A percentile compares a stretch with the other conserved stretches of the same genome.
These are phyloP conservation scores for Corapipo altera DNA, from an alignment of 2,113 vertebrate genomes.

Conservation along the genomic window DNA sequence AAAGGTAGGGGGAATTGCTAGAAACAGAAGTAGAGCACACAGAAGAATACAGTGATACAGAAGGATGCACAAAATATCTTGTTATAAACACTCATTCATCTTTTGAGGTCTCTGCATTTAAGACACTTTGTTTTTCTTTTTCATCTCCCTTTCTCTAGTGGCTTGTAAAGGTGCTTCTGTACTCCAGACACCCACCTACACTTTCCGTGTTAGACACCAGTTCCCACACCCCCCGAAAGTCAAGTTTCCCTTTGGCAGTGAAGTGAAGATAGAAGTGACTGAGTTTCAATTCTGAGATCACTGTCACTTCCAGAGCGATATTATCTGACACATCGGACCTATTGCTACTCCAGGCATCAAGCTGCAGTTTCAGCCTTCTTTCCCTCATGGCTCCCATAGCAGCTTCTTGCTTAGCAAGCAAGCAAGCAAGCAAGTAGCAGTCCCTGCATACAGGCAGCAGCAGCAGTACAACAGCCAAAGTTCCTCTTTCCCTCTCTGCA, in stretches of 20 bases:
- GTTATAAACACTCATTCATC: not conserved
- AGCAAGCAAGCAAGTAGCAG: not conserved
- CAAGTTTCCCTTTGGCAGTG: not conserved
- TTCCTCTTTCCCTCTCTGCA: not conserved
- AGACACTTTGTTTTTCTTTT: not conserved
- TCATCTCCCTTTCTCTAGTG: not conserved
- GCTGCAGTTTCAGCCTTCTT: not conserved
- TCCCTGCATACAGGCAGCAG: not conserved
- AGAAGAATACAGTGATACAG: not conserved
- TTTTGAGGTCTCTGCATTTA: not conserved
- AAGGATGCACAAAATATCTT: not conserved
- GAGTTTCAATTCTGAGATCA: not conserved
- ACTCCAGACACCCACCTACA: not conserved
- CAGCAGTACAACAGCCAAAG: not conserved
- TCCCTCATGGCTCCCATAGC: fast-evolving
- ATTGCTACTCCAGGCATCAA: not conserved
- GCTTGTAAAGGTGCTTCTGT: not conserved
- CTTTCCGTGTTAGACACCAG: not conserved
- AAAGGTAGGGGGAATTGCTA: not conserved
- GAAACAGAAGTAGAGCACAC: not conserved
- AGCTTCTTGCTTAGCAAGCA: not conserved
- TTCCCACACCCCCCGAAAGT: not conserved
- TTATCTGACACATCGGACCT: not conserved
- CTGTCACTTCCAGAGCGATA: not conserved
- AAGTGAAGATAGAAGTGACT: not conserved